Percentiles rank a stretch among this genome's conserved stretches.
These are phyloP conservation scores for Parambassis ranga DNA, from an alignment of 2,797 vertebrate species.

Conservation along the genomic window DNA sequence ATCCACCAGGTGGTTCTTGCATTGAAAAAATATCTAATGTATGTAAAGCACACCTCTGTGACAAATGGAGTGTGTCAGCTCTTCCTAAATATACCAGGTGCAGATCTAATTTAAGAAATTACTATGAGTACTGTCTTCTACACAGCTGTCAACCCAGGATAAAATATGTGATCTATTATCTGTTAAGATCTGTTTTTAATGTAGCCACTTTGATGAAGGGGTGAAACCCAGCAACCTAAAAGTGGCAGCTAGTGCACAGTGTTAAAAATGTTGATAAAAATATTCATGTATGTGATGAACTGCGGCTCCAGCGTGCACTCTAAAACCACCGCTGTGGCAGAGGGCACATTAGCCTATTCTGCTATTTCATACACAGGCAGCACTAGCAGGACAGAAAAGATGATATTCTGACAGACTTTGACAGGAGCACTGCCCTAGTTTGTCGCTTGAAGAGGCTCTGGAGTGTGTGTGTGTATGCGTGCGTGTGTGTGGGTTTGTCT, in stretches of 20 bases:
- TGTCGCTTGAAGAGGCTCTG: constrained; percentile 60
- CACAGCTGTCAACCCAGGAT: too few relatives aligned
- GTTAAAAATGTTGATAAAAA: constrained; percentile 17
- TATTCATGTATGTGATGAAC: constrained; percentile 21
- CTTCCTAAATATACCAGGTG: not conserved
- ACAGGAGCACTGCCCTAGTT: constrained; percentile 71
- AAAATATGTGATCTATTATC: too few relatives aligned
- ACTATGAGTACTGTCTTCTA: too few relatives aligned
- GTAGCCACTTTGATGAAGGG: too few relatives aligned
- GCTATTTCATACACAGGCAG: constrained; percentile 53
- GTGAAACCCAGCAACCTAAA: constrained; percentile 11
- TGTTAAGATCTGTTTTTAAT: too few relatives aligned
- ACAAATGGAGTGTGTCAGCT: not conserved
- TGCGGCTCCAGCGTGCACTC: constrained; percentile 15
- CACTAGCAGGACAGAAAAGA: constrained; percentile 47
- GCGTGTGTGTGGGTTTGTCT: constrained; percentile 7
- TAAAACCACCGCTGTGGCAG: constrained; percentile 17
- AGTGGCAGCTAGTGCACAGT: not conserved
- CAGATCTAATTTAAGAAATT: too few relatives aligned
- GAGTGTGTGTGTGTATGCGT: constrained; percentile 24
- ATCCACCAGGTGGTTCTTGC: too few relatives aligned
- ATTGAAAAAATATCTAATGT: too few relatives aligned
- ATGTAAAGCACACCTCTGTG: not conserved
- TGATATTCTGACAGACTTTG: constrained; percentile 59
- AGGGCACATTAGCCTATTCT: constrained; percentile 47